Conservation (phyloP, 2,888 invertebrate species). For the Drosophila aldrichi region DNA sequence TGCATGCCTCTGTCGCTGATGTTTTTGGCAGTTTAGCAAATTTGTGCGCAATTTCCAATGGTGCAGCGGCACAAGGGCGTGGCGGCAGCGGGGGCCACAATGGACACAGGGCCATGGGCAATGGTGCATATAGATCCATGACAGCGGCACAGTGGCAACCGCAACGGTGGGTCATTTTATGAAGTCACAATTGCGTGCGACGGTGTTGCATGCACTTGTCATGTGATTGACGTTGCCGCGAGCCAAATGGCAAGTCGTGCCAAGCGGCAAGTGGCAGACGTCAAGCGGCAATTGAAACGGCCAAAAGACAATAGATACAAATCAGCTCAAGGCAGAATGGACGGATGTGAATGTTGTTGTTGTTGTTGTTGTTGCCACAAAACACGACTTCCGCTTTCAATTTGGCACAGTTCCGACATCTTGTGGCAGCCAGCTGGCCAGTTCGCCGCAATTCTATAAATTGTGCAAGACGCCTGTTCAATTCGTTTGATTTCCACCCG, state of each 20-base stretch:
- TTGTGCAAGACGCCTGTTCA: slow-evolving; percentile 37
- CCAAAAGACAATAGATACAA: slow-evolving; percentile 47
- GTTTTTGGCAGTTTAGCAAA: slow-evolving; percentile 64
- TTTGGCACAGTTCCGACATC: slow-evolving; percentile 46
- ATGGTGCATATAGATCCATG: slow-evolving; percentile 44
- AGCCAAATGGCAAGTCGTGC: slow-evolving; percentile 20
- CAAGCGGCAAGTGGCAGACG: not conserved
- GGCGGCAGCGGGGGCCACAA: not conserved
- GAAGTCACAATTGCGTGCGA: slow-evolving; percentile 45
- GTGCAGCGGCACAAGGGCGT: not conserved
- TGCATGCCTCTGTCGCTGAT: slow-evolving; percentile 35
- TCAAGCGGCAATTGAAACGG: slow-evolving; percentile 12
- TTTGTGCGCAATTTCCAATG: slow-evolving; percentile 60
- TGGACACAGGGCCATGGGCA: slow-evolving; percentile 26
- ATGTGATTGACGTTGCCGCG: slow-evolving; percentile 40
- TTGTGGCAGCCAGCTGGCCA: slow-evolving; percentile 22
- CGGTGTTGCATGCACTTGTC: slow-evolving; percentile 60
- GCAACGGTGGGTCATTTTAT: slow-evolving; percentile 46
- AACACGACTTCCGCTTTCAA: slow-evolving; percentile 50
- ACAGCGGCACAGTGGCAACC: slow-evolving; percentile 38
- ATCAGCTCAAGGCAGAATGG: slow-evolving; percentile 43
- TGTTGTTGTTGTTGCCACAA: slow-evolving; percentile 25
- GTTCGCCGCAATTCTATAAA: slow-evolving; percentile 28
- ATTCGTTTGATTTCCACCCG: slow-evolving; percentile 73
- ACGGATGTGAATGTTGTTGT: slow-evolving; percentile 20